Percentiles rank a stretch among this genome's conserved stretches.
phyloP scores from a whole-genome alignment of 2,797 vertebrate species.

The Cryptoprocta ferox region DNA sequence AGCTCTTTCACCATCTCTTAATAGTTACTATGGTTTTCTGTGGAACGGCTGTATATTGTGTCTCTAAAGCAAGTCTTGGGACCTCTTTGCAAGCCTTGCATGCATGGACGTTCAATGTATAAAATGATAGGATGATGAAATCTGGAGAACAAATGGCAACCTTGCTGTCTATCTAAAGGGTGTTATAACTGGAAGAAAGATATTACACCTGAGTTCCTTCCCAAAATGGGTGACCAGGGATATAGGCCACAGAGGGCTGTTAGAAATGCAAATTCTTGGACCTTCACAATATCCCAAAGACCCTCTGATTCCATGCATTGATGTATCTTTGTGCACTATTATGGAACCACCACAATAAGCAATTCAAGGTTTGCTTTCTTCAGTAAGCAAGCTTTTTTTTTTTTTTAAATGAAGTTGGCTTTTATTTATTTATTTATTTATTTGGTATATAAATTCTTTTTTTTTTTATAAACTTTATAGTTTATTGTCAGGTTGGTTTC shows the following conservation, averaged over 20 bases:
- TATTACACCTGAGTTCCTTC: not conserved
- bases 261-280: not conserved
- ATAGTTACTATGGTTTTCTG: not conserved
- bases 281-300: constrained; percentile 8
- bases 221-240: not conserved
- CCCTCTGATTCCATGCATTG: not conserved
- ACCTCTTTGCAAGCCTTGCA: not conserved
- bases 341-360: not conserved
- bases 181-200: not conserved
- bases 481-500: no score
- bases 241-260: not conserved
- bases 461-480: no score
- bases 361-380: constrained; percentile 6
- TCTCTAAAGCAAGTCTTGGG: constrained; percentile 19
- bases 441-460: no score
- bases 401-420: no score
- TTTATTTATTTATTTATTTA: no score
- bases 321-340: not conserved
- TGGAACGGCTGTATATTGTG: not conserved
- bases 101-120: not conserved
- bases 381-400: not conserved
- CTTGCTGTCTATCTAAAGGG: not conserved
- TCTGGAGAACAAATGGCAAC: constrained; percentile 30
- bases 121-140: not conserved
- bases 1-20: not conserved